Base-by-base conservation (phyloP, 2,113 vertebrate genomes). In the Larimichthys polyactis region DNA sequence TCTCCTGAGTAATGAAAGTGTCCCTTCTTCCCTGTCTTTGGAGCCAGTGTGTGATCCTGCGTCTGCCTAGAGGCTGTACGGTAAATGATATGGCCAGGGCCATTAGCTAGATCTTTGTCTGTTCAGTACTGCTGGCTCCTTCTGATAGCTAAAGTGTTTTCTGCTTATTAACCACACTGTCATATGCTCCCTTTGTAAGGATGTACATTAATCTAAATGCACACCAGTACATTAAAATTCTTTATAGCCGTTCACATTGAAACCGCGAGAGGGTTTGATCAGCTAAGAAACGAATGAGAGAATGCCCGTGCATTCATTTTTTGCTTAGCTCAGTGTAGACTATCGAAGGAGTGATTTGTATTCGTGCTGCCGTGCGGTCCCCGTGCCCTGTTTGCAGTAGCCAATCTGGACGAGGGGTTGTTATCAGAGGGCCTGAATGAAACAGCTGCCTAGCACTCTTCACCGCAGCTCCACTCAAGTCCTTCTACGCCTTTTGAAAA, bases 341-440 rank as follows among this genome's bases (percentile, higher is more conserved):
- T 73, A 80, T 90, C 52, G 65, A 84, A 89, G 75, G 79, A 71
- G 79, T 84, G 83, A 89, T 92, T 94, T 90, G 91, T 91, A 87
- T 89, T 89, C 70, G 40, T 79, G 85, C 81, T 55, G 87, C 75
- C 48, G 57, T n/a, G 57, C 11, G 11, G 64, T 87, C 74, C 8
- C 71, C 66, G 69, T 81, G 79, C 73, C 64, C 68, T 66, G 74
- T 83, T 86, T 82, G 85, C 85, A 73, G 54, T 81, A 40, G 72
- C 87, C 86, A 86, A 74, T 92, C 90, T 91, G 86, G 85, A 91
- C 85, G 80, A 75, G 79, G 65, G 86, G 83, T 84, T 91, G 91
- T 94, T 94, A 93, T 94, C 91, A 80, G 89, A 91, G 82, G 82
- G 71, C 59, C 86, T 93, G 91, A 93, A 93, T 93, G 91, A 94